These are phyloP conservation scores for Toxostoma redivivum DNA, from an alignment of 2,113 vertebrate species.

Conservation along the genomic window DNA sequence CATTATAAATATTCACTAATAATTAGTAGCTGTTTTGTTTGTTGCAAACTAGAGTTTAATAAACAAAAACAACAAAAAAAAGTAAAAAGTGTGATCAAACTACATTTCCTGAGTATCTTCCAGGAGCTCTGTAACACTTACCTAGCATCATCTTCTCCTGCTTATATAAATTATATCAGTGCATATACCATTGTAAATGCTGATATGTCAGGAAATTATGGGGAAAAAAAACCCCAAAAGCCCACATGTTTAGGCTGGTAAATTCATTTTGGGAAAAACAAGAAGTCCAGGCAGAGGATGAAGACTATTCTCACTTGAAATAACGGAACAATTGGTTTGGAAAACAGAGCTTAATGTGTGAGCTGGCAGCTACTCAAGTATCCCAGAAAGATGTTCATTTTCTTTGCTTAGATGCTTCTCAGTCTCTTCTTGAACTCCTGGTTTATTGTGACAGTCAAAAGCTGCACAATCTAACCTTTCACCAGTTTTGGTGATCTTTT, in stretches of 20 bases:
- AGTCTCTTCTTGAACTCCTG: background rate
- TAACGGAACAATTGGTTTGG: conserved; percentile 52
- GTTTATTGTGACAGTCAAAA: background rate
- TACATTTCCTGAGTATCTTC: background rate
- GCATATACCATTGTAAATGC: background rate
- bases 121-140: background rate
- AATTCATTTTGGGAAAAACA: conserved; percentile 18
- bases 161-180: background rate
- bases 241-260: background rate
- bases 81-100: background rate
- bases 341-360: conserved; percentile 62
- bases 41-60: background rate
- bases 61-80: background rate
- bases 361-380: conserved; percentile 46
- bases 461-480: conserved; percentile 20
- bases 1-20: background rate
- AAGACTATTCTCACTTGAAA: conserved; percentile 53
- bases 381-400: conserved; percentile 50
- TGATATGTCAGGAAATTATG: background rate
- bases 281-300: conserved; percentile 7
- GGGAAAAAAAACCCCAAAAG: fast-evolving
- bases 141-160: background rate
- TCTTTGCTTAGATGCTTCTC: conserved; percentile 22
- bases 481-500: background rate
- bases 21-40: background rate